Percentiles rank a stretch among this genome's conserved stretches.
Conservation (phyloP, 2,888 invertebrate genomes). For the Leptura quadrifasciata region DNA sequence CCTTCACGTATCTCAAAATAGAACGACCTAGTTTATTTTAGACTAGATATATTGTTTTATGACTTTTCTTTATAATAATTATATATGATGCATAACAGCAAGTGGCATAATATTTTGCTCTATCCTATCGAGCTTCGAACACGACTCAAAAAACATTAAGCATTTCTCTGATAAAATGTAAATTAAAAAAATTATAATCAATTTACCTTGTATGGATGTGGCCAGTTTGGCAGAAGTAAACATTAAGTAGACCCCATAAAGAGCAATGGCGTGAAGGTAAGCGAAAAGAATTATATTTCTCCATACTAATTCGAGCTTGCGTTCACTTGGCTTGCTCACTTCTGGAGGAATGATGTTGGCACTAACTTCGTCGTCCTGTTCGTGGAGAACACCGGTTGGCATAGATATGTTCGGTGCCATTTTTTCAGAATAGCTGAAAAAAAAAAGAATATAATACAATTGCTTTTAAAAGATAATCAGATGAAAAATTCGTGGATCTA, state of each 20-base stretch:
- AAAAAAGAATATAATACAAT: background rate
- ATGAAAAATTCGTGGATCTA: too few species aligned
- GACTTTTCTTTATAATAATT: background rate
- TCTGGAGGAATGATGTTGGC: constrained; percentile 57
- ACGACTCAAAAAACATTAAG: too few species aligned
- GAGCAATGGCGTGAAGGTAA: constrained; percentile 84
- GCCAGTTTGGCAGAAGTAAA: constrained; percentile 84
- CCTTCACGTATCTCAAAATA: too few species aligned
- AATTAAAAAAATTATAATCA: background rate
- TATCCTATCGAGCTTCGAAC: too few species aligned
- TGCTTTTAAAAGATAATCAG: background rate
- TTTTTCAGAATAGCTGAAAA: constrained; percentile 21
- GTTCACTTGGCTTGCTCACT: constrained; percentile 73
- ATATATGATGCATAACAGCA: too few species aligned
- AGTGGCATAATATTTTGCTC: too few species aligned
- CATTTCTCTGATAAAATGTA: background rate
- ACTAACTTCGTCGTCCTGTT: constrained; percentile 79
- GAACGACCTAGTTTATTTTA: background rate
- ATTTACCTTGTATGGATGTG: constrained; percentile 85
- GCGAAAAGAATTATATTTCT: constrained; percentile 87
- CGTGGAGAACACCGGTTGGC: constrained; percentile 80
- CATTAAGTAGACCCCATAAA: constrained; percentile 85
- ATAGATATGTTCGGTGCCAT: constrained; percentile 71
- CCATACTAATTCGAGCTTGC: constrained; percentile 84
- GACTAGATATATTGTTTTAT: background rate